A percentile compares a stretch with the other conserved stretches of the same genome.
These are phyloP conservation scores for Synodontis membranacea DNA, from an alignment of 2,113 vertebrate species.

Conservation along the genomic window DNA sequence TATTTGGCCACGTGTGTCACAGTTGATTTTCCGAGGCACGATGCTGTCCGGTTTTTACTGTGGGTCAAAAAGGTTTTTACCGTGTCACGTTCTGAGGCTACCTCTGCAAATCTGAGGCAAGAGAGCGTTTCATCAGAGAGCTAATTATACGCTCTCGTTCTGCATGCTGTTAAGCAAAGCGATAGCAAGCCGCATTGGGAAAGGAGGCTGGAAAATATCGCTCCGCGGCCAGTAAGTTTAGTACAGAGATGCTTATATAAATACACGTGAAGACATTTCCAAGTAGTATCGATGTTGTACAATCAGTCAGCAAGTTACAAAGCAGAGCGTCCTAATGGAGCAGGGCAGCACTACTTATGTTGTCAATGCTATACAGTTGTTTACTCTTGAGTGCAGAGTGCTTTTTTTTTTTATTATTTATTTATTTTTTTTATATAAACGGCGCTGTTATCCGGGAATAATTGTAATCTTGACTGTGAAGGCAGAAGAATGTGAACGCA, in stretches of 20 bases:
- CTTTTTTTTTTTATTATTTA: not conserved
- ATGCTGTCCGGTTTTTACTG: not conserved
- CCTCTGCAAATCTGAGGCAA: not conserved
- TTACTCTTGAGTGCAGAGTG: not conserved
- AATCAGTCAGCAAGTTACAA: not conserved
- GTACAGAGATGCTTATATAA: not conserved
- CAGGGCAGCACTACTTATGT: not conserved
- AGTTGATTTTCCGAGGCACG: slow-evolving; percentile 2
- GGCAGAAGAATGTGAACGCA: slow-evolving; percentile 5
- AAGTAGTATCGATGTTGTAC: slow-evolving; percentile 3
- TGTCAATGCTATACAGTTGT: slow-evolving; percentile 19
- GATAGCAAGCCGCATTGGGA: not conserved
- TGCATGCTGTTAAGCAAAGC: not conserved
- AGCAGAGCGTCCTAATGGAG: not conserved
- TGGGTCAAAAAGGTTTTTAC: not conserved
- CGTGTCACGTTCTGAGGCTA: not conserved
- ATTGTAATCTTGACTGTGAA: slow-evolving; percentile 29
- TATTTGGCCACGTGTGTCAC: slow-evolving; percentile 35
- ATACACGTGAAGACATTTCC: not conserved
- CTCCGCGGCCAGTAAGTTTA: slow-evolving; percentile 24
- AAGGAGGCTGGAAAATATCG: slow-evolving; percentile 26
- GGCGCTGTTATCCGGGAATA: not conserved
- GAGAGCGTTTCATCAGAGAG: not conserved
- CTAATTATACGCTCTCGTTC: slow-evolving; percentile 7
- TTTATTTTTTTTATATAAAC: not conserved